These are phyloP conservation scores for Oryzias sinensis DNA, from an alignment of 2,797 vertebrate species.

Conservation along the genomic window DNA sequence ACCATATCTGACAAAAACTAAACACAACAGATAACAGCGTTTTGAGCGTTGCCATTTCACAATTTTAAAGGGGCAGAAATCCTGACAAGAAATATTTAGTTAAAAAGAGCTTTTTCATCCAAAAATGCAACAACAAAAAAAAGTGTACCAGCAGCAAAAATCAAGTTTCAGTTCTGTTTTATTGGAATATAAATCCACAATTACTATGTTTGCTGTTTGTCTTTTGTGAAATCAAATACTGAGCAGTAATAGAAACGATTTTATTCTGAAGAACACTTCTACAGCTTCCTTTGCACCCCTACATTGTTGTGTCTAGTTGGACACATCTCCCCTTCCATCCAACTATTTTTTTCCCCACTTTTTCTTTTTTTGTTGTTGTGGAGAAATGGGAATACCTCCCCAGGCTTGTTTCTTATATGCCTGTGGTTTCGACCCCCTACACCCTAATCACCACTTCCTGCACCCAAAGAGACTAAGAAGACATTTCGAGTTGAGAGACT, in stretches of 20 bases:
- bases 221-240: not conserved
- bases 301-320: not conserved
- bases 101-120: too few species aligned
- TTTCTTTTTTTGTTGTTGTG: not conserved
- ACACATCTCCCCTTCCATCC: conserved; percentile 32
- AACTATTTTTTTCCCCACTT: conserved; percentile 42
- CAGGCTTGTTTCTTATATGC: conserved; percentile 56
- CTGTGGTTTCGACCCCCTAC: conserved; percentile 36
- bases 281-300: conserved; percentile 7
- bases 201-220: not conserved
- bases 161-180: too few species aligned
- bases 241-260: not conserved
- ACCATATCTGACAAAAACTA: too few species aligned
- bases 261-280: conserved; percentile 35
- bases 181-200: not conserved
- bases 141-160: too few species aligned
- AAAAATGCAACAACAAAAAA: too few species aligned
- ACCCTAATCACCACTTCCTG: conserved; percentile 71
- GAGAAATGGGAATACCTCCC: conserved; percentile 63
- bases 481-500: too few species aligned
- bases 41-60: too few species aligned
- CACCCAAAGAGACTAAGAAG: conserved; percentile 36
- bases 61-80: too few species aligned
- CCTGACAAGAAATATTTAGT: too few species aligned
- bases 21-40: too few species aligned